Evolutionary conservation across 2,888 invertebrate genomes (phyloP), one percentile per base, ranked within the genome.

Genomic region (Athalia cordata): DNA sequence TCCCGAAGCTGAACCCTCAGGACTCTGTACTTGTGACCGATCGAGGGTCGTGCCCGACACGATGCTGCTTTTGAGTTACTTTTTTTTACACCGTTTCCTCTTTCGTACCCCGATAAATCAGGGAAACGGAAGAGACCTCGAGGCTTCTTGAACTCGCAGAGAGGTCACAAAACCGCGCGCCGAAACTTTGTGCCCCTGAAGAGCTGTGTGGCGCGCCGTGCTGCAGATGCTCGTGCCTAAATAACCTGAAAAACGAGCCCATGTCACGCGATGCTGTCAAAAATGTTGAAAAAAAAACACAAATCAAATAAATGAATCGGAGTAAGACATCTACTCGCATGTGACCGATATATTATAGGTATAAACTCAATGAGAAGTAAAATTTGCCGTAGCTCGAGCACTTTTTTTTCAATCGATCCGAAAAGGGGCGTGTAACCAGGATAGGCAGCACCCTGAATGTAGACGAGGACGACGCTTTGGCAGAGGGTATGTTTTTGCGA

Each of bases 1-100:
- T 55, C 8, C 52, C 68, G 43, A 64, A 29, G 7, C 11, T 43
- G 9, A 6, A 29, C 64, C 11, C 7, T 11, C 15, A 64, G 29
- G 29, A 52, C 68, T 55, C 68, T 52, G 29, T 29, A 29, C 1
- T 29, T 29, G 68, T 68, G 52, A 68, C 68, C 68, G 55, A 68
- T 68, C 68, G 68, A 68, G 68, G 68, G 68, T 68, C 68, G 55
- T 68, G n/a, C 68, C 7, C 68, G 68, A 29, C 29, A 29, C 29
- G 29, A 55, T 29, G 68, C 52, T 43, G 68, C 29, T 68, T 68
- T 68, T 52, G 68, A 68, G 52, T 68, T 50, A 68, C 68, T 68
- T 68, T 68, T 61, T 68, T 68, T 52, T 55, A 29, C 2, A 29
- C 29, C 29, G 29, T 29, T 29, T 68, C 43, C 15, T 52, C n/a